Percentiles rank a stretch among this genome's conserved stretches.
These are phyloP conservation scores for Epizoanthus ramosus DNA, from an alignment of 92 coral and sea anemone species.

Conservation along the genomic window DNA sequence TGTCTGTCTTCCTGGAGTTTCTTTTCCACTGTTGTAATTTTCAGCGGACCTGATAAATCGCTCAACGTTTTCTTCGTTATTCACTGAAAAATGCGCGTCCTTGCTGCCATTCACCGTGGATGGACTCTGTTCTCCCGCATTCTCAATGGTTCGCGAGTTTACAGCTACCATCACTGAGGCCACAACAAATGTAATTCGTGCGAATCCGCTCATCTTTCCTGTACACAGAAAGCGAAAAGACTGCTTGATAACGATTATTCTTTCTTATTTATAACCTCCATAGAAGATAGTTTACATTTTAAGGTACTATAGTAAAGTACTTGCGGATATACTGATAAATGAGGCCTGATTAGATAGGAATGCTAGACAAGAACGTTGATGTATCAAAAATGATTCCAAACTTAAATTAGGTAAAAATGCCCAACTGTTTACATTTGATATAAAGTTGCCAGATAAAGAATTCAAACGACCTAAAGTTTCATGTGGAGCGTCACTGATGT, in stretches of 20 bases:
- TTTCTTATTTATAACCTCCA: neutral
- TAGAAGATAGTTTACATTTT: neutral
- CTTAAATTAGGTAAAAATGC: too few relatives aligned
- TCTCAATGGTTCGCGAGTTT: neutral
- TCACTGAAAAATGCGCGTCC: neutral
- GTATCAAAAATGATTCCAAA: too few relatives aligned
- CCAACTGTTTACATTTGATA: too few relatives aligned
- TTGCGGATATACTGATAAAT: too few relatives aligned
- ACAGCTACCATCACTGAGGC: neutral
- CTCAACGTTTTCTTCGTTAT: neutral
- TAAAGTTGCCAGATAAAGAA: too few relatives aligned
- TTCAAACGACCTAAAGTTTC: too few relatives aligned
- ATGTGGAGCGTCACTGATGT: too few relatives aligned
- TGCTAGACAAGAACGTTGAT: too few relatives aligned
- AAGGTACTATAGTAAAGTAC: neutral
- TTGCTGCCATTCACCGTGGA: neutral
- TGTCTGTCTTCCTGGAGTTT: neutral
- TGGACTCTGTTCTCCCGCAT: neutral
- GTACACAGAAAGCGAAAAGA: neutral
- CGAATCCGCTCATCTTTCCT: constrained; percentile 7
- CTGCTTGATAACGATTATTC: neutral
- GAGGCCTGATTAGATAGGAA: too few relatives aligned
- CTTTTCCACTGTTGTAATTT: neutral
- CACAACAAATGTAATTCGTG: neutral
- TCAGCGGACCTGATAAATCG: constrained; percentile 1